These are phyloP conservation scores for Drosophila sordidula DNA, from an alignment of 2,888 invertebrate species.

Conservation along the genomic window DNA sequence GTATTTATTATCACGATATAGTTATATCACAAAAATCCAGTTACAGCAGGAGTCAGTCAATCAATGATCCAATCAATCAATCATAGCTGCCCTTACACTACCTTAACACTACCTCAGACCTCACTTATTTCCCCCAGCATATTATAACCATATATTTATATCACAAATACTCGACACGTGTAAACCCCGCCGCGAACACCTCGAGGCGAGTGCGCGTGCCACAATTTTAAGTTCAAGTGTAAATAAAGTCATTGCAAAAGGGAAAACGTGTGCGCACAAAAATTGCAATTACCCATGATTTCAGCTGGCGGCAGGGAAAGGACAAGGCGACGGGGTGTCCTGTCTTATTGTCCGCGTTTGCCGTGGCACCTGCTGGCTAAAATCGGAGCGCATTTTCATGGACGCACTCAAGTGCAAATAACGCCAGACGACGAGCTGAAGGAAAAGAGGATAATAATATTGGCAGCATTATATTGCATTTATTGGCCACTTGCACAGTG, in stretches of 20 bases:
- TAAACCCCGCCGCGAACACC: conserved; percentile 1
- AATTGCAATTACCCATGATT: conserved; percentile 59
- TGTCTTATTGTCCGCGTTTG: conserved; percentile 30
- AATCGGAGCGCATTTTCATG: conserved; percentile 46
- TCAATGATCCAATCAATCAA: too few species aligned
- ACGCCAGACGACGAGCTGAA: conserved; percentile 17
- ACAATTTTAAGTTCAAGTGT: conserved; percentile 62
- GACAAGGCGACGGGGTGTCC: not conserved
- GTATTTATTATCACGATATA: too few species aligned
- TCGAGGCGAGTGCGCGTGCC: conserved; percentile 43
- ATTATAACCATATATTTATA: not conserved
- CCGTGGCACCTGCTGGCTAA: conserved; percentile 18
- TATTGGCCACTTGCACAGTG: conserved; percentile 48
- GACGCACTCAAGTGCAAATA: conserved; percentile 54
- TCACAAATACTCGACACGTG: conserved; percentile 11
- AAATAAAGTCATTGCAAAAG: conserved; percentile 61
- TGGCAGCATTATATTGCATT: conserved; percentile 49
- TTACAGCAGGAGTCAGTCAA: too few species aligned
- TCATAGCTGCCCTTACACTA: too few species aligned
- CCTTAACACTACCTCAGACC: too few species aligned
- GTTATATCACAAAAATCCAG: too few species aligned
- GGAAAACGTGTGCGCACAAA: conserved; percentile 56
- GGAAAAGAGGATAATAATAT: not conserved
- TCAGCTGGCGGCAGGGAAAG: not conserved
- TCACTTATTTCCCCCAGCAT: too few species aligned